phyloP scores from a whole-genome alignment of 1,140 invertebrate species.

The Armadillidium nasatum region DNA sequence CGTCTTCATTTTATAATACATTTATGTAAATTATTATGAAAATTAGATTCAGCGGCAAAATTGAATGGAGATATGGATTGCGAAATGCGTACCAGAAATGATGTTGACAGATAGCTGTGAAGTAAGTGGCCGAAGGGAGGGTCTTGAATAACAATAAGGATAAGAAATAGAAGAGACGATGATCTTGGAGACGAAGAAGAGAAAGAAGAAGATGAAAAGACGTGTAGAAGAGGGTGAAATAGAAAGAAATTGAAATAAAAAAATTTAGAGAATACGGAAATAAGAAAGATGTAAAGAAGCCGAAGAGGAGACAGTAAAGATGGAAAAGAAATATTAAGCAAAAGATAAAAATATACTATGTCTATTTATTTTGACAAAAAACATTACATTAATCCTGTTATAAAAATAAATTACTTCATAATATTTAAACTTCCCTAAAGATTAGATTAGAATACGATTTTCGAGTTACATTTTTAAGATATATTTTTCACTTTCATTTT shows the following conservation, averaged over 20 bases:
- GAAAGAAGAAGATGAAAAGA: background rate
- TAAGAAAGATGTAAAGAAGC: no score
- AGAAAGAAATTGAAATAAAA: background rate
- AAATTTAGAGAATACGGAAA: background rate
- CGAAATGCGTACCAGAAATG: background rate
- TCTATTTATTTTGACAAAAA: no score
- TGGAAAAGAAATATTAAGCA: no score
- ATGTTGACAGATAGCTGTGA: background rate
- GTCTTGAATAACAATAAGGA: background rate
- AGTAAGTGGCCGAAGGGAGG: background rate
- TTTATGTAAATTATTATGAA: constrained; percentile 14
- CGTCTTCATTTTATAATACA: constrained; percentile 12
- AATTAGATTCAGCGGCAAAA: constrained; percentile 4
- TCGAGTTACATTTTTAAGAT: no score
- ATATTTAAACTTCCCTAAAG: no score
- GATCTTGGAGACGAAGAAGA: background rate
- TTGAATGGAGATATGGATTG: constrained; percentile 7
- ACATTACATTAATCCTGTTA: no score
- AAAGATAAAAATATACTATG: no score
- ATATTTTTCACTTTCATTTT: no score
- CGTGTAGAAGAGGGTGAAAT: background rate
- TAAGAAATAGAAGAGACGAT: background rate
- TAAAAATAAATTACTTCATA: no score
- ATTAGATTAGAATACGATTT: no score
- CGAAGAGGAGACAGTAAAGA: no score